Evolutionary conservation across 23 tunicate species (phyloP).

Genomic region (Clavelina lepadiformis): DNA sequence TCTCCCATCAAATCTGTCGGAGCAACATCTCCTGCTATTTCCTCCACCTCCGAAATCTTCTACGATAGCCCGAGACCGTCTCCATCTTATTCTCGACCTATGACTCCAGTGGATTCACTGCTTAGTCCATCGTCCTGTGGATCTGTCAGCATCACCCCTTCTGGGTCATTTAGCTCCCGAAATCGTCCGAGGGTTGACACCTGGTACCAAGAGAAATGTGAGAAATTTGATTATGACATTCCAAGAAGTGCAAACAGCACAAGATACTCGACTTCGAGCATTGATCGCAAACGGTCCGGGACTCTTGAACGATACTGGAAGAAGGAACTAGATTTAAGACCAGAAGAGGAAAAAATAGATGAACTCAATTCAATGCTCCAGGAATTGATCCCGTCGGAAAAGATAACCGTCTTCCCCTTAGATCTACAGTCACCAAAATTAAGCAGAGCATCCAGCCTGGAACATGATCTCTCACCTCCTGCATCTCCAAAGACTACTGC

Average conservation of each 20-base stretch:
- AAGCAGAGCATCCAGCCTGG: no score
- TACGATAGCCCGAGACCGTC: neutral
- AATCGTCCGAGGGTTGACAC: constrained; percentile 10
- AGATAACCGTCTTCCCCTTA: no score
- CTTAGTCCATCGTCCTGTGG: no score
- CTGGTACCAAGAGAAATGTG: constrained; percentile 72
- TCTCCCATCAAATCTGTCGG: no score
- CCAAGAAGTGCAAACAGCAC: constrained; percentile 24
- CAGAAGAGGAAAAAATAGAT: constrained; percentile 13
- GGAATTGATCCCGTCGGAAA: no score
- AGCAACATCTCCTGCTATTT: no score
- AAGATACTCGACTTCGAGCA: neutral
- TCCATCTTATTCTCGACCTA: neutral
- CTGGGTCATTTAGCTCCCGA: neutral
- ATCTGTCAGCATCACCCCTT: no score
- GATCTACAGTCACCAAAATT: no score
- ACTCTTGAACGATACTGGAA: neutral
- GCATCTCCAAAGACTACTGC: no score
- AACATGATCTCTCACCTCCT: no score
- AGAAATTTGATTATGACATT: constrained; percentile 53
- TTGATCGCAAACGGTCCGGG: constrained; percentile 13
- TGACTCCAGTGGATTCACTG: neutral
- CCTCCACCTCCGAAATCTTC: no score
- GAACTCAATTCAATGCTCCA: constrained; percentile 11
- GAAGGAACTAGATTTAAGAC: neutral